A percentile compares a stretch with the other conserved stretches of the same genome.
Conservation (phyloP, 30 jellyfish, hydroid and myxozoan genomes). For the Mastigias papua region DNA sequence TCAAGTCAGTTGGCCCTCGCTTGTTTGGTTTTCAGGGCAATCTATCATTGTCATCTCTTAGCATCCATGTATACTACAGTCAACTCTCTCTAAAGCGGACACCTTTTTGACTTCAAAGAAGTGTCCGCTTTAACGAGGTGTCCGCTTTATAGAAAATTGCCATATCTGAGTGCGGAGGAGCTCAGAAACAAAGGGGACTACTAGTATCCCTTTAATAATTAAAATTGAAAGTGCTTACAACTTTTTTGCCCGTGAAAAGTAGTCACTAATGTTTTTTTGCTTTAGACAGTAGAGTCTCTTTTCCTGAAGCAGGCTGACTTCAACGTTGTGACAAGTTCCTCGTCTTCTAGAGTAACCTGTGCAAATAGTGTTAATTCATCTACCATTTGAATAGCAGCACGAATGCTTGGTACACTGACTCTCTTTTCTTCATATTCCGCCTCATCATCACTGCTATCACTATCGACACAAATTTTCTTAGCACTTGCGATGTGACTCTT, state of each 20-base stretch:
- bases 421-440: not conserved
- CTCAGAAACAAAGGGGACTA: not conserved
- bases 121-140: not conserved
- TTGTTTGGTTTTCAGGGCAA: too few species aligned
- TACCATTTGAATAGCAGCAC: conserved; percentile 21
- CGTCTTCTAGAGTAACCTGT: too few species aligned
- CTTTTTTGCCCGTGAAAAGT: not conserved
- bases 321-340: not conserved
- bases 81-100: too few species aligned
- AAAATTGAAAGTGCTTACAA: not conserved
- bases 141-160: conserved; percentile 1
- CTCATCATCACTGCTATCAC: conserved; percentile 14
- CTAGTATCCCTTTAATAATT: not conserved
- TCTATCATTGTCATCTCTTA: too few species aligned
- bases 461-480: conserved; percentile 1
- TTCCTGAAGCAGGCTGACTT: not conserved
- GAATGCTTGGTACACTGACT: conserved; percentile 16
- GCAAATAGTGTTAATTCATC: conserved; percentile 9
- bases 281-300: not conserved
- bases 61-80: too few species aligned
- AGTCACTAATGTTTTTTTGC: conserved; percentile 9
- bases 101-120: not conserved
- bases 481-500: conserved; percentile 6
- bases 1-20: too few species aligned
- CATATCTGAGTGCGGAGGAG: conserved; percentile 14